These are phyloP conservation scores for Neotoma lepida DNA, from an alignment of 2,113 vertebrate genomes.

Conservation along the genomic window DNA sequence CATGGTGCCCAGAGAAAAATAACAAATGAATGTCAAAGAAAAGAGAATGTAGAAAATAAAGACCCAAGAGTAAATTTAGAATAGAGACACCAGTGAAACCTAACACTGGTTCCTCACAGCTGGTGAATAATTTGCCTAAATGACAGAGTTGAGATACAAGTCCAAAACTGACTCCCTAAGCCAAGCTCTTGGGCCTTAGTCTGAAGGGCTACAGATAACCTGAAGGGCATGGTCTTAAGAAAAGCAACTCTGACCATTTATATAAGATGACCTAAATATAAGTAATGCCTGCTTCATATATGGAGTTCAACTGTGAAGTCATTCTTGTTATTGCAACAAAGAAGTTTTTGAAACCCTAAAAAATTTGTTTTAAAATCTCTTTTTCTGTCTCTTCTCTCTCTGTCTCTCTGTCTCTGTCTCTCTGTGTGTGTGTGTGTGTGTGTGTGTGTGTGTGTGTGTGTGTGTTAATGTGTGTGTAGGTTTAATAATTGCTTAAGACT, in stretches of 20 bases:
- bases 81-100: not conserved
- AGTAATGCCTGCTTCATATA: not conserved
- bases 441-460: too few relatives aligned
- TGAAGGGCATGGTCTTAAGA: not conserved
- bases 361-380: not conserved
- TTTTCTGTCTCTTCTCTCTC: too few relatives aligned
- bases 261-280: not conserved
- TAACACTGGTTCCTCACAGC: not conserved
- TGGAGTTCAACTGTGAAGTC: not conserved
- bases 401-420: too few relatives aligned
- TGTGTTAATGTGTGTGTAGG: too few relatives aligned
- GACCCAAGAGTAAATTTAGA: not conserved
- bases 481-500: not conserved
- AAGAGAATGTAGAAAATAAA: slow-evolving; percentile 17
- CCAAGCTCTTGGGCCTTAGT: not conserved
- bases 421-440: too few relatives aligned
- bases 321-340: not conserved
- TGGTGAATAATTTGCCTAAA: not conserved
- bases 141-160: not conserved
- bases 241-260: not conserved
- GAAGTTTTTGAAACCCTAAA: not conserved
- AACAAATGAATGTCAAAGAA: slow-evolving; percentile 30
- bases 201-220: not conserved
- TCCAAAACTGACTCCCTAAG: not conserved
- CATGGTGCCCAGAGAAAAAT: not conserved